phyloP scores from a whole-genome alignment of 2,888 invertebrate genomes.

The Fabriciana adippe region DNA sequence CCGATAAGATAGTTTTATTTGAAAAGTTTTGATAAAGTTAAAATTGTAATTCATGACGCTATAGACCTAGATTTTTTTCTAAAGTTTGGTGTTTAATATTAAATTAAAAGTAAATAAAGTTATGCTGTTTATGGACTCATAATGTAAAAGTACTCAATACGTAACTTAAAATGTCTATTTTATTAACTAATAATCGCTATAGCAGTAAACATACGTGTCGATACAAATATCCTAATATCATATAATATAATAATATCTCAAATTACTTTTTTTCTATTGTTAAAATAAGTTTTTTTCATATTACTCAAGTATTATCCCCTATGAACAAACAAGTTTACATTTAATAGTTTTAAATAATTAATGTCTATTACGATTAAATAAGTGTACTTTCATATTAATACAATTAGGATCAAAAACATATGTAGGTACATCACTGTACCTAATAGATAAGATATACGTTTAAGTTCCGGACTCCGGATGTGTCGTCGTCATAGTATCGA shows the following conservation, averaged over 20 bases:
- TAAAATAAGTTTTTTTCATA: neutral
- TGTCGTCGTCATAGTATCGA: constrained; percentile 58
- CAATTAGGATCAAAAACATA: neutral
- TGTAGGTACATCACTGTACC: neutral
- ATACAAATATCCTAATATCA: neutral
- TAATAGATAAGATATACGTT: neutral
- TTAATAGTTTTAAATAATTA: neutral
- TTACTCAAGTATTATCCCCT: no score
- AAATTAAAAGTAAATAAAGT: no score
- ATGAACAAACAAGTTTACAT: neutral
- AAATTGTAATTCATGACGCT: neutral
- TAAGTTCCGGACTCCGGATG: constrained; percentile 46
- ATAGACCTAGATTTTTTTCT: no score
- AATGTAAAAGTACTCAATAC: no score
- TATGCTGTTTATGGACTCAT: no score
- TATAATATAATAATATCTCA: no score
- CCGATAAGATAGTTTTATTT: no score
- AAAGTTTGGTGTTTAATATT: no score
- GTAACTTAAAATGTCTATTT: no score
- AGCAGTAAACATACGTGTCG: neutral
- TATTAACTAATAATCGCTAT: no score
- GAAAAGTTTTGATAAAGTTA: neutral
- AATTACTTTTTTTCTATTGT: no score
- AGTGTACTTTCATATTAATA: neutral
- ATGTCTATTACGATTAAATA: neutral